phyloP scores from a whole-genome alignment of 2,888 invertebrate genomes.

The Lordiphosa andalusiaca region DNA sequence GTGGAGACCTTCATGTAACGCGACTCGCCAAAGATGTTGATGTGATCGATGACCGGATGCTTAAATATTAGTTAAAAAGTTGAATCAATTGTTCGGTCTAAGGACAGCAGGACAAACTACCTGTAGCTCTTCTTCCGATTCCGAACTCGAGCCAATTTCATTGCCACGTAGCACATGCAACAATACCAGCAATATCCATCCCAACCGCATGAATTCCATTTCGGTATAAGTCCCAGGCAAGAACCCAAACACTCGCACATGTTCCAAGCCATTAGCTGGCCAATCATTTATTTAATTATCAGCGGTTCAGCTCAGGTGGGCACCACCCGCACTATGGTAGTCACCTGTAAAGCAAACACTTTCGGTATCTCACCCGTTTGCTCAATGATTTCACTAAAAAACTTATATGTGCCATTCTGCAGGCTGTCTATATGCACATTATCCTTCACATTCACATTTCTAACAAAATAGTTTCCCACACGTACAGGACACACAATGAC shows the following conservation, averaged over 20 bases:
- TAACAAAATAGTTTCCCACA: conserved; percentile 31
- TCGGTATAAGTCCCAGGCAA: conserved; percentile 13
- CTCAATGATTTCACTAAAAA: conserved; percentile 50
- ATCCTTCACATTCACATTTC: conserved; percentile 23
- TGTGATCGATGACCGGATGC: conserved; percentile 9
- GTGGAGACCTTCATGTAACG: conserved; percentile 37
- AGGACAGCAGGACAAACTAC: neutral
- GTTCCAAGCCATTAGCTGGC: neutral
- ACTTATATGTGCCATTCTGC: conserved; percentile 48
- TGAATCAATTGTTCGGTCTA: neutral
- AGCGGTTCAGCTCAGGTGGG: neutral
- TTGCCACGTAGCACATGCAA: conserved; percentile 11
- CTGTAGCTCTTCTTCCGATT: conserved; percentile 15
- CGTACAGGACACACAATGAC: conserved; percentile 45
- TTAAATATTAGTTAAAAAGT: neutral
- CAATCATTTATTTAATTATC: conserved; percentile 22
- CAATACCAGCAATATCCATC: conserved; percentile 11
- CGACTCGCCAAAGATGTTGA: conserved; percentile 37
- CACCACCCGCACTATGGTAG: conserved; percentile 18
- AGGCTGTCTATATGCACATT: conserved; percentile 27
- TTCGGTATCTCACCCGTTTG: conserved; percentile 52
- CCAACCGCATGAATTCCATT: conserved; percentile 17
- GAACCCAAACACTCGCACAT: conserved; percentile 2
- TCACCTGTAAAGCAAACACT: conserved; percentile 55
- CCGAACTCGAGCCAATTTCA: neutral